Evolutionary conservation across 2,888 invertebrate species (phyloP).

Genomic region (Spicauda simplicius): DNA sequence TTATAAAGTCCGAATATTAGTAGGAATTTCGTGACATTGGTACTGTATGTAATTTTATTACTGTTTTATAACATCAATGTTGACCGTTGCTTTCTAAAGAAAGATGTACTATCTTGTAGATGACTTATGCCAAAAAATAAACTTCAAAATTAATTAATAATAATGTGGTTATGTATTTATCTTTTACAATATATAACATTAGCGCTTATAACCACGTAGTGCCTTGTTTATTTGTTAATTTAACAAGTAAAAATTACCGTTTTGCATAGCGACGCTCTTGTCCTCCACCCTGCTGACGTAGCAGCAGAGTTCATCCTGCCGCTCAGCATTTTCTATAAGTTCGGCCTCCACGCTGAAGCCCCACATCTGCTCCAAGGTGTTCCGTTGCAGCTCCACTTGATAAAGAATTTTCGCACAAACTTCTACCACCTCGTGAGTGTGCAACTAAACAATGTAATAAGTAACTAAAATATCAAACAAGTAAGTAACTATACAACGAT

Average conservation of each 20-base stretch:
- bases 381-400: constrained; percentile 96
- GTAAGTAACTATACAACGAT: too few relatives aligned
- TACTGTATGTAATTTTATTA: too few relatives aligned
- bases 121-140: too few relatives aligned
- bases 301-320: constrained; percentile 98
- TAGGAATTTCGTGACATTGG: too few relatives aligned
- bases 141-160: too few relatives aligned
- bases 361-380: constrained; percentile 97
- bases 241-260: constrained; percentile 86
- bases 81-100: too few relatives aligned
- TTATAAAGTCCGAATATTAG: too few relatives aligned
- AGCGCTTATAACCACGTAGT: too few relatives aligned
- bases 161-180: too few relatives aligned
- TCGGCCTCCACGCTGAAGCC: constrained; percentile 99
- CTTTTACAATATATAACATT: too few relatives aligned
- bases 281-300: constrained; percentile 98
- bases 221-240: neutral
- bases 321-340: constrained; percentile 97
- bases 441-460: constrained; percentile 86
- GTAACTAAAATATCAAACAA: neutral
- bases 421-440: constrained; percentile 97
- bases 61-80: too few relatives aligned
- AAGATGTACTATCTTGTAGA: too few relatives aligned
- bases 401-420: constrained; percentile 98
- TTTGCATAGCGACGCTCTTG: constrained; percentile 97